Conservation (phyloP, 2,888 invertebrate species). For the Orchestes rusci region DNA sequence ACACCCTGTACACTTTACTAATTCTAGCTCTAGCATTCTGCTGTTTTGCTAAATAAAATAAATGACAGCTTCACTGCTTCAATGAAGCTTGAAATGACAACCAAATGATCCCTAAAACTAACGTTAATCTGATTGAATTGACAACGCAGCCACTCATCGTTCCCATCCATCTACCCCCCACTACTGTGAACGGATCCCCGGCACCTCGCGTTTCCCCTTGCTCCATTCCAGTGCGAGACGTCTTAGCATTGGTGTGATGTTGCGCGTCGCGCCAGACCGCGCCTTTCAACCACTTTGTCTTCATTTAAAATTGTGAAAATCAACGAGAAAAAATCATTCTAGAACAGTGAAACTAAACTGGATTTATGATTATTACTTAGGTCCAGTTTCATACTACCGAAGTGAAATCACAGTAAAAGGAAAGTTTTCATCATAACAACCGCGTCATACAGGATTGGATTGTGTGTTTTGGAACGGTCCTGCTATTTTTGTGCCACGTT, state of each 20-base stretch:
- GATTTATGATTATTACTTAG: too few relatives aligned
- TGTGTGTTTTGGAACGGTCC: conserved; percentile 20
- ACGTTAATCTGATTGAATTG: too few relatives aligned
- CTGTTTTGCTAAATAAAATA: too few relatives aligned
- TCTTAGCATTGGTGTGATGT: conserved; percentile 4
- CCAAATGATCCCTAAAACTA: too few relatives aligned
- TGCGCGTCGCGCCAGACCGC: conserved; percentile 15
- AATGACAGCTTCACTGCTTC: too few relatives aligned
- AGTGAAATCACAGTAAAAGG: too few relatives aligned
- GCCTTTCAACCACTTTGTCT: conserved; percentile 21
- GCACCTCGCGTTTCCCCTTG: conserved; percentile 12
- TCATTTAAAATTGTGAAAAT: conserved; percentile 16
- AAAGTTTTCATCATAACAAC: too few relatives aligned
- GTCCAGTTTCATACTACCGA: too few relatives aligned
- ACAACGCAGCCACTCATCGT: conserved; percentile 17
- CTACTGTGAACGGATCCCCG: conserved; percentile 17
- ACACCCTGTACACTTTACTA: too few relatives aligned
- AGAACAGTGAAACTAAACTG: conserved; percentile 2
- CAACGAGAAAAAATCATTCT: conserved; percentile 2
- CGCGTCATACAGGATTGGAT: conserved; percentile 21
- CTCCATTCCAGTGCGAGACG: conserved; percentile 16
- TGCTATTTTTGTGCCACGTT: conserved; percentile 23
- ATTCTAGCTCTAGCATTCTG: too few relatives aligned
- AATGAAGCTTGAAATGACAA: background rate
- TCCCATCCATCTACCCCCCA: conserved; percentile 19